Evolutionary conservation across 2,888 invertebrate species (phyloP).

Genomic region (Nephrotoma flavescens): DNA sequence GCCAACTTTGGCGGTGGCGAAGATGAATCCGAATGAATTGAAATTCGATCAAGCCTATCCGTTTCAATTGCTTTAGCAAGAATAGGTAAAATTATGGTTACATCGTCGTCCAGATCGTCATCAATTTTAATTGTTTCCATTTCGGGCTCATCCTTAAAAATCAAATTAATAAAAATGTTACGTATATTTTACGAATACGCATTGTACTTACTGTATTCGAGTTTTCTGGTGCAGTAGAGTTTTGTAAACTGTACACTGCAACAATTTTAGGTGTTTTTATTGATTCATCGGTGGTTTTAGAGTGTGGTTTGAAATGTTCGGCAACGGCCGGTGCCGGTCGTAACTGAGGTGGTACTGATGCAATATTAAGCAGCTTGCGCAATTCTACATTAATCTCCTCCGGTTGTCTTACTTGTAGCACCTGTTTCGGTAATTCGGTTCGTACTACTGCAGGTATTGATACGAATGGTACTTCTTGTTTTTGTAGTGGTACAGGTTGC

Average conservation of each 20-base stretch:
- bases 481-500: background rate
- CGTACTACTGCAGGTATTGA: background rate
- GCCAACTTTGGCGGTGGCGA: background rate
- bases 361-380: no score
- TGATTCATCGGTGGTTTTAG: background rate
- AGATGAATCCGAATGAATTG: background rate
- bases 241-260: background rate
- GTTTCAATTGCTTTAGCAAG: background rate
- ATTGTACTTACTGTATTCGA: background rate
- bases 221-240: background rate
- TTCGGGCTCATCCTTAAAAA: background rate
- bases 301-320: no score
- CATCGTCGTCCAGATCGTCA: background rate
- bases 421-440: no score
- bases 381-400: no score
- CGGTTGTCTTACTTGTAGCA: no score
- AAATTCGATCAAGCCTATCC: background rate
- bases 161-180: background rate
- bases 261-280: background rate
- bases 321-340: background rate
- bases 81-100: background rate
- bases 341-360: background rate
- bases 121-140: background rate
- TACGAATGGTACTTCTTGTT: background rate
- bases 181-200: background rate